Conservation (phyloP, 1,140 invertebrate genomes). For the Drosophila neocordata region DNA sequence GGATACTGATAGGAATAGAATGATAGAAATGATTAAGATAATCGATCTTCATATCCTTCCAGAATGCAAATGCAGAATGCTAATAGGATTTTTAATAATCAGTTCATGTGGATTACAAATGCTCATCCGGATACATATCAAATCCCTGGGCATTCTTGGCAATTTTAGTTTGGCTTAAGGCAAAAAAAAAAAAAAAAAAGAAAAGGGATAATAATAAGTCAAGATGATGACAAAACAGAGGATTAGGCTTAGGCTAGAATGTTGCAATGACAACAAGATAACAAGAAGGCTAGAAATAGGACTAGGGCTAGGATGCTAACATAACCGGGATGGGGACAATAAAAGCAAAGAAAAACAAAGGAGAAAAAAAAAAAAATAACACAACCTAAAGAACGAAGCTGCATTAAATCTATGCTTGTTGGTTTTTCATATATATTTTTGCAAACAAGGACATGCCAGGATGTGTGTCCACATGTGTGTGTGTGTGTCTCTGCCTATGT, state of each 20-base stretch:
- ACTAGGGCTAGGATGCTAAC: too few relatives aligned
- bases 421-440: slow-evolving; percentile 74
- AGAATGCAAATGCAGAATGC: too few relatives aligned
- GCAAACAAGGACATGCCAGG: slow-evolving; percentile 69
- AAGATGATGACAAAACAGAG: slow-evolving; percentile 10
- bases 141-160: too few relatives aligned
- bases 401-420: slow-evolving; percentile 80
- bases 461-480: slow-evolving; percentile 38
- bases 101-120: too few relatives aligned
- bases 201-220: neutral
- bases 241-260: slow-evolving; percentile 6
- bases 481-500: too few relatives aligned
- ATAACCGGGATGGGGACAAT: neutral
- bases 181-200: too few relatives aligned
- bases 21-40: too few relatives aligned
- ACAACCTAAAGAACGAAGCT: slow-evolving; percentile 32
- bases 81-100: too few relatives aligned
- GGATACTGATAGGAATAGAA: neutral
- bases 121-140: too few relatives aligned
- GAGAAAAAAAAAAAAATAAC: slow-evolving; percentile 7
- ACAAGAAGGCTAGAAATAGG: neutral
- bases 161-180: too few relatives aligned
- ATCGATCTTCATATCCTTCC: too few relatives aligned
- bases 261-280: slow-evolving; percentile 3
- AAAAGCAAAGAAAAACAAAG: neutral